Evolutionary conservation across 2,113 vertebrate species (phyloP), one percentile per base, ranked within the genome.

Genomic region (Nothoprocta pentlandii): DNA sequence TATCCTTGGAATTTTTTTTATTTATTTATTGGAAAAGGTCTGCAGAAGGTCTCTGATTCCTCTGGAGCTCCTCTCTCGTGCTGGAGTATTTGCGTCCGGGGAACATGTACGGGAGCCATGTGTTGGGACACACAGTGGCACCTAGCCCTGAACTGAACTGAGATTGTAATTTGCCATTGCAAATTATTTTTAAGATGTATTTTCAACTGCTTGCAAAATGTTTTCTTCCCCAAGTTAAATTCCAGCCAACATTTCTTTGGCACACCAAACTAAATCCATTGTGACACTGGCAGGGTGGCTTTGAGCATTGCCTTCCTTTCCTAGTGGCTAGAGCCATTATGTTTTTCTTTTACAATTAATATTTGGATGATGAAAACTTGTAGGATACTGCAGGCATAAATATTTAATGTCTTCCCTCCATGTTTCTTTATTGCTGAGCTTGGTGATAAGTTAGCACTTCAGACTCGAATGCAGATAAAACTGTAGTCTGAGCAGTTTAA

Each of bases 341-440:
- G 91, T 69, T 95, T 97, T 96, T 97, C 92, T 96, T 95, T 95
- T 94, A 77, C 92, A 90, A 94, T 95, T 95, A 95, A 89, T 95
- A 87, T 92, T 90, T 93, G 21, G 77, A 93, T 23, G 77, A 93
- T 89, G 95, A 97, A 95, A 95, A 28, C 47, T 76, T 92, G 77
- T 89, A 73, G 92, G 88, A 90, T 96, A 97, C 90, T 87, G 92
- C 63, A 96, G 91, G 95, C 78, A 97, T 97, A 97, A 96, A 96
- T 97, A 96, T 94, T 97, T 96, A 96, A 91, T 97, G 94, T 91
- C 87, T 97, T 97, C 78, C 93, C 59, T 94, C 83, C 54, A 21
- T 88, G 85, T 92, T 97, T 90, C 86, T 96, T 97, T 97, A 97
- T 97, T 97, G 94, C 95, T 96, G 94, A 97, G 94, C 92, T 96